phyloP scores from a whole-genome alignment of 2,113 vertebrate genomes.

The Lophius piscatorius region DNA sequence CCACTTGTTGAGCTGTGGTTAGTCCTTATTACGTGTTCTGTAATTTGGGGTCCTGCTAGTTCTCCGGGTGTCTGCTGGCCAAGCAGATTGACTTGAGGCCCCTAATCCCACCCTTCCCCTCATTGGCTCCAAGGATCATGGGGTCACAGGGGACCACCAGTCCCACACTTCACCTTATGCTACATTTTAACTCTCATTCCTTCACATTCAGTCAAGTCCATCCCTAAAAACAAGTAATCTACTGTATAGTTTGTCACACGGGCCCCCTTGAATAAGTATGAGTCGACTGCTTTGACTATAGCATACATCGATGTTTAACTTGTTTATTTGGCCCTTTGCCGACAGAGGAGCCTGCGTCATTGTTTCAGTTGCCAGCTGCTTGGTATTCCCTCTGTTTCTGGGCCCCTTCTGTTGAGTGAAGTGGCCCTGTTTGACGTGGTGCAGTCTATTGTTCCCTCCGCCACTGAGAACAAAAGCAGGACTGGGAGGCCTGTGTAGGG shows the following conservation, averaged over 20 bases:
- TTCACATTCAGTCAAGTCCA: conserved; percentile 32
- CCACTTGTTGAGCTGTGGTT: conserved; percentile 52
- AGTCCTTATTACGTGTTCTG: conserved; percentile 43
- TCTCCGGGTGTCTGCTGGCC: conserved; percentile 57
- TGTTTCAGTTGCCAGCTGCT: conserved; percentile 81
- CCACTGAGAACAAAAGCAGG: conserved; percentile 80
- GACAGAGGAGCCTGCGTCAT: conserved; percentile 64
- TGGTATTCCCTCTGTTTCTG: conserved; percentile 80
- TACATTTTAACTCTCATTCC: conserved; percentile 47
- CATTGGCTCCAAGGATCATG: conserved; percentile 66
- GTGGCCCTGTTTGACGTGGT: conserved; percentile 80
- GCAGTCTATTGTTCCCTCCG: conserved; percentile 78
- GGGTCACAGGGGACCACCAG: conserved; percentile 78
- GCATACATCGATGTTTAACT: conserved; percentile 38
- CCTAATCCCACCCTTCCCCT: conserved; percentile 71
- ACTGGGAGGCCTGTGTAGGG: conserved; percentile 77
- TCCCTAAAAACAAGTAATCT: conserved; percentile 17
- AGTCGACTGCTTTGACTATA: conserved; percentile 3
- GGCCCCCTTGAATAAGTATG: background rate
- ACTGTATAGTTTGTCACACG: background rate
- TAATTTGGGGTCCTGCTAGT: conserved; percentile 60
- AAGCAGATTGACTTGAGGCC: conserved; percentile 72
- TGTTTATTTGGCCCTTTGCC: conserved; percentile 53
- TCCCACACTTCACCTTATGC: conserved; percentile 58
- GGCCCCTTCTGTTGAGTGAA: conserved; percentile 78